A percentile compares a stretch with the other conserved stretches of the same genome.
Conservation (phyloP, 2,888 invertebrate species). For the Pheosia gnoma region DNA sequence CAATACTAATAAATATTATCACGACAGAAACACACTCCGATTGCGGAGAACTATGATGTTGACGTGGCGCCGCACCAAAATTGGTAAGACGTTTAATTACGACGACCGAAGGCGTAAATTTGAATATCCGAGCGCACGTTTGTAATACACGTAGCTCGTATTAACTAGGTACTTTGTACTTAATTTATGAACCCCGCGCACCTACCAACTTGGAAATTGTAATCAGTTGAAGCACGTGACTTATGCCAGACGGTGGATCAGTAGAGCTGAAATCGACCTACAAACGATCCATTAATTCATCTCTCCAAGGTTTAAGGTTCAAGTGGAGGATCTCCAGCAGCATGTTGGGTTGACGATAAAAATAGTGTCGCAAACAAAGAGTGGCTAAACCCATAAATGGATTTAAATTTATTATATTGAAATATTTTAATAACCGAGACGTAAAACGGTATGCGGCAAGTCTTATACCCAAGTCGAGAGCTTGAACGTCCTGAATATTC, state of each 20-base stretch:
- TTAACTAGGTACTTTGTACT: not conserved
- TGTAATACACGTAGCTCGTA: not conserved
- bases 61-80: slow-evolving; percentile 39
- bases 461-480: too few relatives aligned
- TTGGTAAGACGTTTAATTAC: slow-evolving; percentile 41
- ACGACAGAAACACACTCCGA: slow-evolving; percentile 51
- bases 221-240: not conserved
- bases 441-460: too few relatives aligned
- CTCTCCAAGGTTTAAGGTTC: too few relatives aligned
- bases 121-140: not conserved
- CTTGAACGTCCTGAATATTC: too few relatives aligned
- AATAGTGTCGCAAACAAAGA: too few relatives aligned
- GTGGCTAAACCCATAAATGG: too few relatives aligned
- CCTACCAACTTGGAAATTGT: not conserved
- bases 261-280: too few relatives aligned
- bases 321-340: too few relatives aligned
- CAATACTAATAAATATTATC: slow-evolving; percentile 11
- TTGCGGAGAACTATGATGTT: slow-evolving; percentile 45
- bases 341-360: too few relatives aligned
- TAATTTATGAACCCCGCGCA: not conserved
- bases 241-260: not conserved
- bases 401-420: too few relatives aligned
- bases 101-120: not conserved
- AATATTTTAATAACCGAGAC: too few relatives aligned
- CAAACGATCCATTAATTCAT: too few relatives aligned